A percentile compares a stretch with the other conserved stretches of the same genome.
Conservation (phyloP, 2,797 vertebrate genomes). For the Labeo calbasu region DNA sequence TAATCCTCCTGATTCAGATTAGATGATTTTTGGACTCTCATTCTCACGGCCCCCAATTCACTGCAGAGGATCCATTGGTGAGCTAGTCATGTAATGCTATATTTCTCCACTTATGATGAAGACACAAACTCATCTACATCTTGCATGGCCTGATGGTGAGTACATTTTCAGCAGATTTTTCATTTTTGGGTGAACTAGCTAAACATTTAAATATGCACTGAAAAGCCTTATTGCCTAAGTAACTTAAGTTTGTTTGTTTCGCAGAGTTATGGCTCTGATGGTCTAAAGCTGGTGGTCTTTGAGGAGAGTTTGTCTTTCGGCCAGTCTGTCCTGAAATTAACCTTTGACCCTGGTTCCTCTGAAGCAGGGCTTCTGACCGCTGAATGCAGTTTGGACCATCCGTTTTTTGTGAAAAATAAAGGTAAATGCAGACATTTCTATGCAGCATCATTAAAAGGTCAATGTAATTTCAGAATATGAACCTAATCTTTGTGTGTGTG, state of each 20-base stretch:
- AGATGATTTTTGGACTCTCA: background rate
- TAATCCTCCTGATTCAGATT: background rate
- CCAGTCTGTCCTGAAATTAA: conserved; percentile 93
- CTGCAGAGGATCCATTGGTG: background rate
- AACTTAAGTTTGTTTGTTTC: conserved; percentile 45
- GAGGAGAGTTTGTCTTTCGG: conserved; percentile 94
- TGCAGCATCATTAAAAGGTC: background rate
- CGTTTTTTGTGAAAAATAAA: conserved; percentile 98
- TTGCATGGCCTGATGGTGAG: background rate
- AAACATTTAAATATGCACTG: background rate
- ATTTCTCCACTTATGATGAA: background rate
- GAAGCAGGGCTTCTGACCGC: conserved; percentile 89
- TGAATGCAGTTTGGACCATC: conserved; percentile 95
- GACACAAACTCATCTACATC: background rate
- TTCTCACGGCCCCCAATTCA: background rate
- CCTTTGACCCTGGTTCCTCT: conserved; percentile 93
- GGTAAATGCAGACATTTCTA: conserved; percentile 72
- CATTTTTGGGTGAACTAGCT: background rate
- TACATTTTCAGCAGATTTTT: background rate
- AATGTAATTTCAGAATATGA: background rate
- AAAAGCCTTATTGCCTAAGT: background rate
- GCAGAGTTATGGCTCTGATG: conserved; percentile 91
- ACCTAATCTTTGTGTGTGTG: conserved; percentile 4
- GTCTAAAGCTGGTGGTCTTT: conserved; percentile 90
- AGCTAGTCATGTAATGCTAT: too few species aligned